phyloP scores from a whole-genome alignment of 1,140 invertebrate genomes.

The Neodiprion fabricii region DNA sequence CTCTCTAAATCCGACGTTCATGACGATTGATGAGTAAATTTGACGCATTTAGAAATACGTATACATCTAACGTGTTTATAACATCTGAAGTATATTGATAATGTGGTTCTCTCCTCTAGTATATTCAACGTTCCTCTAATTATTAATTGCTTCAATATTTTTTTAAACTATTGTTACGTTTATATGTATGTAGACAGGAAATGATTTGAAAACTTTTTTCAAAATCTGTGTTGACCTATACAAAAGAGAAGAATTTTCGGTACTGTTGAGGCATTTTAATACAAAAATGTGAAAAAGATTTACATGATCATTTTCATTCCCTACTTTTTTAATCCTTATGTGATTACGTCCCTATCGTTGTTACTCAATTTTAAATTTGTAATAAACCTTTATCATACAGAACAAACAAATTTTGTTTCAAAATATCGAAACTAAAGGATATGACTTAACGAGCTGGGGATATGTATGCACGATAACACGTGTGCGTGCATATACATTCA shows the following conservation, averaged over 20 bases:
- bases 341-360: background rate
- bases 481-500: no score
- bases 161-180: slow-evolving; percentile 51
- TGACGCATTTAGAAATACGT: background rate
- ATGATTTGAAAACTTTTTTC: slow-evolving; percentile 21
- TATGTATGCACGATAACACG: no score
- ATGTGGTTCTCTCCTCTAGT: slow-evolving; percentile 27
- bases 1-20: slow-evolving; percentile 30
- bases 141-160: slow-evolving; percentile 39
- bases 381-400: no score
- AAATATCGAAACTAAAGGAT: no score
- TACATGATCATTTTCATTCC: background rate
- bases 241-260: slow-evolving; percentile 44
- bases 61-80: background rate
- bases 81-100: background rate
- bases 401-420: no score
- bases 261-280: slow-evolving; percentile 54
- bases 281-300: slow-evolving; percentile 38
- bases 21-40: slow-evolving; percentile 25
- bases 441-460: no score
- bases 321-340: background rate
- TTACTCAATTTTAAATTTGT: background rate
- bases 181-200: slow-evolving; percentile 38
- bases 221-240: slow-evolving; percentile 34
- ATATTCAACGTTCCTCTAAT: no score